Conservation (phyloP, 2,113 vertebrate species). For the Crotalus tigris region DNA sequence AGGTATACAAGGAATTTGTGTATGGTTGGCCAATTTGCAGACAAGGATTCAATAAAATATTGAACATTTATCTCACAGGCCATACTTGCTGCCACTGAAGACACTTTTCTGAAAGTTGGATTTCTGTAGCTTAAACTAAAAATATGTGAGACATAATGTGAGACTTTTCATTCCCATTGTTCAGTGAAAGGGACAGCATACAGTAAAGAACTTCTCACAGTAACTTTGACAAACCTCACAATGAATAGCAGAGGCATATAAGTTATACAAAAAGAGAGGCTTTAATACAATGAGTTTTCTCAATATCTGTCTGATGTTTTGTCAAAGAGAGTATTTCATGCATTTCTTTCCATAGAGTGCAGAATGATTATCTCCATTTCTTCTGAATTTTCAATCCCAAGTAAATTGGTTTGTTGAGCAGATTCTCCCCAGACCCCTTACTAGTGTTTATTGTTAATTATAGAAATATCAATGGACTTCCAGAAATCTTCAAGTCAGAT, state of each 20-base stretch:
- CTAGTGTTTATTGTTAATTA: neutral
- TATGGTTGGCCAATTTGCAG: neutral
- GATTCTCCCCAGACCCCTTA: neutral
- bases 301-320: neutral
- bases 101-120: neutral
- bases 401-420: neutral
- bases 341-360: neutral
- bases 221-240: neutral
- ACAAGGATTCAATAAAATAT: neutral
- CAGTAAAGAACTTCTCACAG: neutral
- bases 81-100: neutral
- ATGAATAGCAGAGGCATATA: neutral
- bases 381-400: neutral
- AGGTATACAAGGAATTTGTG: neutral
- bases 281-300: neutral
- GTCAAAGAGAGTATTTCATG: neutral
- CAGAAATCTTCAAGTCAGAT: neutral
- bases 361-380: neutral
- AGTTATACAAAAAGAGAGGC: neutral
- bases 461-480: neutral
- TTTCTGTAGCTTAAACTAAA: neutral
- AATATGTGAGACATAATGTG: neutral
- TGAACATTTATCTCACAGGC: neutral
- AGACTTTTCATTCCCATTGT: neutral
- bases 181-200: neutral